Evolutionary conservation across 2,888 invertebrate species (phyloP).

Genomic region (Drosophila nr. medialis): DNA sequence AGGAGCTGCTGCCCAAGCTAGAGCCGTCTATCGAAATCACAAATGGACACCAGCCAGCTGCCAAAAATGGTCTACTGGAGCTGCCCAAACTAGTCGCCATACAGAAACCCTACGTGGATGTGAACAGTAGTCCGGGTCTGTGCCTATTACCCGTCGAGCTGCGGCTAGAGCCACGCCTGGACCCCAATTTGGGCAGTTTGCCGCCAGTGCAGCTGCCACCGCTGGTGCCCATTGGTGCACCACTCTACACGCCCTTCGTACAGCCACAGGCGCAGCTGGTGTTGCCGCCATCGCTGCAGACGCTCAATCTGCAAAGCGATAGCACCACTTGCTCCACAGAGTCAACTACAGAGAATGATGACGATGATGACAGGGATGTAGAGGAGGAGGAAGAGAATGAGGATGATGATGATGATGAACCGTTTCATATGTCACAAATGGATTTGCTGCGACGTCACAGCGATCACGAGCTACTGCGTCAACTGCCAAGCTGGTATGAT

Average conservation of each 20-base stretch:
- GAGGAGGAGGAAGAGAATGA: conserved; percentile 35
- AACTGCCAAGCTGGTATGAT: conserved; percentile 84
- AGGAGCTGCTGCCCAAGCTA: conserved; percentile 50
- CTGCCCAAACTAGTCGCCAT: conserved; percentile 72
- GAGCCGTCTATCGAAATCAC: conserved; percentile 35
- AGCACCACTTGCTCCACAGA: conserved; percentile 62
- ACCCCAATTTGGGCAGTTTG: conserved; percentile 18
- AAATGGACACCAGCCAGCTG: conserved; percentile 39
- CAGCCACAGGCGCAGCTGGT: conserved; percentile 49
- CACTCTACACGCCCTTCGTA: conserved; percentile 61
- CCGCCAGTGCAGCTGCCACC: conserved; percentile 64
- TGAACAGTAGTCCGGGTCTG: conserved; percentile 24
- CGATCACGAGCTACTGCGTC: conserved; percentile 66
- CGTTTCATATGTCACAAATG: conserved; percentile 58
- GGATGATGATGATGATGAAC: conserved; percentile 44
- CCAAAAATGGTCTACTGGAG: conserved; percentile 35
- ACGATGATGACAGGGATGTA: conserved; percentile 38
- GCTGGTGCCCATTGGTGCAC: conserved; percentile 71
- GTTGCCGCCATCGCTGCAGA: conserved; percentile 60
- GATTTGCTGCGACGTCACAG: conserved; percentile 60
- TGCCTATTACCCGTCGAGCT: conserved; percentile 55
- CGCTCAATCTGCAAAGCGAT: conserved; percentile 63
- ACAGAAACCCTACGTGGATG: conserved; percentile 43
- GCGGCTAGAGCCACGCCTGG: conserved; percentile 52
- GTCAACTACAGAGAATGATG: conserved; percentile 66